Conservation (phyloP, 2,113 vertebrate genomes). For the Arvicanthis niloticus region DNA sequence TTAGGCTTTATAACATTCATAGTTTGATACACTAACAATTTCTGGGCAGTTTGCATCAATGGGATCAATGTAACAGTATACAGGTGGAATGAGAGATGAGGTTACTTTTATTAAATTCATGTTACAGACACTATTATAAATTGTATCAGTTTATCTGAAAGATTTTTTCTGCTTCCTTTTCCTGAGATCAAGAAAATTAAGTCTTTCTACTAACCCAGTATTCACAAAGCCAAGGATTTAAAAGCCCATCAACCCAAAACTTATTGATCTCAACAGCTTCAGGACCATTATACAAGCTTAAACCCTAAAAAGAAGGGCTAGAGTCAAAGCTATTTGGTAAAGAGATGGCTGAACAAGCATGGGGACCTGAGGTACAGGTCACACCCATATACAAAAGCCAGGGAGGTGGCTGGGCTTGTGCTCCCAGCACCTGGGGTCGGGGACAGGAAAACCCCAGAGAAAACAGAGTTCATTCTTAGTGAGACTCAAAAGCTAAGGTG, state of each 20-base stretch:
- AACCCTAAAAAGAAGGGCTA: slow-evolving; percentile 76
- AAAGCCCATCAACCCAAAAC: slow-evolving; percentile 77
- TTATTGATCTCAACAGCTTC: slow-evolving; percentile 82
- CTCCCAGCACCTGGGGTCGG: not conserved
- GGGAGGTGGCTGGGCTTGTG: not conserved
- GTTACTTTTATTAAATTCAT: not conserved
- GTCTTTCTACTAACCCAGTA: slow-evolving; percentile 79
- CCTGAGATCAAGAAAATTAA: slow-evolving; percentile 59
- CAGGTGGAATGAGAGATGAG: slow-evolving; percentile 14
- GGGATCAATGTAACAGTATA: slow-evolving; percentile 78
- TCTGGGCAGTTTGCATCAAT: slow-evolving; percentile 76
- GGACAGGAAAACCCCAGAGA: not conserved
- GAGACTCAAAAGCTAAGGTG: not conserved
- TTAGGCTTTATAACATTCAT: slow-evolving; percentile 30
- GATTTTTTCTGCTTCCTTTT: slow-evolving; percentile 63
- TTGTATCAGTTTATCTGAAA: not conserved
- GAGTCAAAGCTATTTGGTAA: not conserved
- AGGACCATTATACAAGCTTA: slow-evolving; percentile 78
- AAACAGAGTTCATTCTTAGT: not conserved
- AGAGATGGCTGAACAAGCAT: not conserved
- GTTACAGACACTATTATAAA: slow-evolving; percentile 7
- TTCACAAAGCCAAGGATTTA: slow-evolving; percentile 69
- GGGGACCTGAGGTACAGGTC: no score
- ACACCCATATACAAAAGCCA: not conserved
- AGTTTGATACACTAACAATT: slow-evolving; percentile 43